Evolutionary conservation across 2,797 vertebrate species (phyloP).

Genomic region (Pangasius mekongensis): DNA sequence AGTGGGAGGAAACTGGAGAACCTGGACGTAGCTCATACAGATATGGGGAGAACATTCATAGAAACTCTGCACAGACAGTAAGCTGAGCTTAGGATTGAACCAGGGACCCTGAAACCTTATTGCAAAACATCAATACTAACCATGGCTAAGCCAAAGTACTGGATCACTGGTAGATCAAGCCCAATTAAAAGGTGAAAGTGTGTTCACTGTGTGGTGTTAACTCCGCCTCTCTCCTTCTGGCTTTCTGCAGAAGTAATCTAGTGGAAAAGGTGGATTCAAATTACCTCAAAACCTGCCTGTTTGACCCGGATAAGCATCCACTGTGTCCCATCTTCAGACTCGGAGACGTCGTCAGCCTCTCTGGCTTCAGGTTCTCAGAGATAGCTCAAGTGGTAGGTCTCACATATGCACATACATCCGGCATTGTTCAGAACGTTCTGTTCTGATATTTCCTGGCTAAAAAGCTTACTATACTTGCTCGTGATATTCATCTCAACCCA

Average conservation of each 20-base stretch:
- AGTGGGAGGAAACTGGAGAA: neutral
- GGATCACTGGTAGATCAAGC: neutral
- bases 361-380: conserved; percentile 83
- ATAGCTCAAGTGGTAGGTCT: conserved; percentile 82
- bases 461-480: neutral
- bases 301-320: conserved; percentile 72
- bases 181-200: neutral
- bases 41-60: neutral
- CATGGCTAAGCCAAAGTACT: neutral
- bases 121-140: neutral
- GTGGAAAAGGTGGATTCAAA: conserved; percentile 78
- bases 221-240: neutral
- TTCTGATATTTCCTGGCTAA: neutral
- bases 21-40: neutral
- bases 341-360: conserved; percentile 83
- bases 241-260: conserved; percentile 83
- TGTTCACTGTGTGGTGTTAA: neutral
- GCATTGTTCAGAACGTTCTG: neutral
- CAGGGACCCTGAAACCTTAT: neutral
- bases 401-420: neutral
- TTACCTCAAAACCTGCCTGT: conserved; percentile 81
- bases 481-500: neutral
- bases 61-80: neutral
- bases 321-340: conserved; percentile 91
- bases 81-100: neutral